Base-by-base conservation (phyloP, 2,888 invertebrate genomes). In the Temnothorax rugatulus region DNA sequence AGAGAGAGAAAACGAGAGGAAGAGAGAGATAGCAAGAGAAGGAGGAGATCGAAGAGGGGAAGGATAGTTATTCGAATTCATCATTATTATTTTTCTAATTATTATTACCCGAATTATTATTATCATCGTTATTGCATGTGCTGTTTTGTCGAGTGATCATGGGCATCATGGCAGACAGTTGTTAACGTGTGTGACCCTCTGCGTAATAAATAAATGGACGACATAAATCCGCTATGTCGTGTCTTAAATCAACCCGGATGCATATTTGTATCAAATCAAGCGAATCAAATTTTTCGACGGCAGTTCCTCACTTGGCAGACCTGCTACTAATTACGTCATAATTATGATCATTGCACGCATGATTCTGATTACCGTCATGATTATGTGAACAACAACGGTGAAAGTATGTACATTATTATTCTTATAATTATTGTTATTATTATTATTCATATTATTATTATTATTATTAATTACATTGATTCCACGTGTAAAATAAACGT, bases 401-500 rank as follows among this genome's bases (percentile, higher is more conserved):
- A 87, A 90, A 90, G 88, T 89, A 90, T 92, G 91, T 92, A 91
- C 87, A 90, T 91, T 91, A 87, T 73, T 83, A 85, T 71, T 73
- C 79, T 75, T 74, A 86, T 81, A 75, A 86, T 69, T 81, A 75
- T 83, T 83, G 50, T 86, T 81, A 81, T 81, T 79, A 69, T 83
- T 64, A 64, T 71, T 66, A 59, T 57, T 77, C 29, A 29, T 29
- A 84, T 71, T 76, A 76, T 29, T 84, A 79, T 83, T 74, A 38
- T 38, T 38, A 63, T 83, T 74, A 83, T 82, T 83, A 84, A 82
- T 64, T 83, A 91, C 91, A 92, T 91, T 92, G 87, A 92, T 90
- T 93, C 92, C 89, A 92, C 90, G 90, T 92, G 92, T 92, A 92
- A 92, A 89, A 92, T 92, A 93, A 93, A 92, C 92, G 89, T 92